Evolutionary conservation across 2,888 invertebrate genomes (phyloP).

Genomic region (Panopea generosa): DNA sequence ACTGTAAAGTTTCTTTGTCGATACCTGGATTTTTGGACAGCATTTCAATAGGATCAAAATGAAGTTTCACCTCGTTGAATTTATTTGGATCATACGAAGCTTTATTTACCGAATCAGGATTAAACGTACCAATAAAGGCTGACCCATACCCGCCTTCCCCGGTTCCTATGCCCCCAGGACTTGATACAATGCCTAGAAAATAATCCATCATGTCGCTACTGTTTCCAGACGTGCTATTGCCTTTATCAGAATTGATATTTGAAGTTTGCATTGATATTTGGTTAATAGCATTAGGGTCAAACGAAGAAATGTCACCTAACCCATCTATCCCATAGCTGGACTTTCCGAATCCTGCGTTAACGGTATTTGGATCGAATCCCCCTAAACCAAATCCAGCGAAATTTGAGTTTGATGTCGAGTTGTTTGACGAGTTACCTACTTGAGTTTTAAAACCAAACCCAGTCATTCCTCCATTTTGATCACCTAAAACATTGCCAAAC

Average conservation of each 20-base stretch:
- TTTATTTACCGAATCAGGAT: constrained; percentile 62
- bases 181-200: constrained; percentile 33
- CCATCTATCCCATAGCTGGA: too few relatives aligned
- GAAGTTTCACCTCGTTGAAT: constrained; percentile 34
- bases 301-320: constrained; percentile 14
- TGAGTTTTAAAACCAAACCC: constrained; percentile 16
- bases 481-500: constrained; percentile 11
- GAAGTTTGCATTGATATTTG: neutral
- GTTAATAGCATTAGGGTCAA: constrained; percentile 12
- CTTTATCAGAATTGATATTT: neutral
- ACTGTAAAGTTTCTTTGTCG: constrained; percentile 42
- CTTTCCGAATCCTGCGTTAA: too few relatives aligned
- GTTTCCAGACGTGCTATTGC: neutral
- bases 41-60: constrained; percentile 55
- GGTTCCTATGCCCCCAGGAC: neutral
- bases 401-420: too few relatives aligned
- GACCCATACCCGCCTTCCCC: constrained; percentile 18
- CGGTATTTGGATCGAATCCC: neutral
- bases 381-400: constrained; percentile 17
- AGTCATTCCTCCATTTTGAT: constrained; percentile 4
- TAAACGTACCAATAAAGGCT: constrained; percentile 42
- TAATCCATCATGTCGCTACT: constrained; percentile 8
- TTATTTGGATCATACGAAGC: constrained; percentile 59
- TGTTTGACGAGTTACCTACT: too few relatives aligned
- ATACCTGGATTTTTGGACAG: constrained; percentile 49